Evolutionary conservation across 2,113 vertebrate species (phyloP).

Genomic region (Ochotona curzoniae): DNA sequence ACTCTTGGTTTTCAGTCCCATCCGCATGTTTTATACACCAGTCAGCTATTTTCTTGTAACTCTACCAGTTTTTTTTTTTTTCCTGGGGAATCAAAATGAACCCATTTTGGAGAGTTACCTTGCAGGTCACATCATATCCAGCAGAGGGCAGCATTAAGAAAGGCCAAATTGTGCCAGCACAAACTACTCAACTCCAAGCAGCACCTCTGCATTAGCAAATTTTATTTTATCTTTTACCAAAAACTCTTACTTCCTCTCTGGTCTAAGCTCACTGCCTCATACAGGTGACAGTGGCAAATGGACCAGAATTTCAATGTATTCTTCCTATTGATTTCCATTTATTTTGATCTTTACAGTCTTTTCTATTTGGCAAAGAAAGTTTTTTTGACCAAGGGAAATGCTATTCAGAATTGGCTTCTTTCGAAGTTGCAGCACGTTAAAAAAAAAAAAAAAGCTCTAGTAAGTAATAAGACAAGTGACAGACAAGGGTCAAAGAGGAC

Average conservation of each 20-base stretch:
- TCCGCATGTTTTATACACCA: not conserved
- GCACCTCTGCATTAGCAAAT: not conserved
- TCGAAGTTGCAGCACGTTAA: constrained; percentile 65
- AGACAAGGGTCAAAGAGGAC: constrained; percentile 65
- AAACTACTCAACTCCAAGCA: not conserved
- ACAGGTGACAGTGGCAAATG: constrained; percentile 62
- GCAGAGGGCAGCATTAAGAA: not conserved
- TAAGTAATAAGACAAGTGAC: constrained; percentile 62
- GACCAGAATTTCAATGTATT: constrained; percentile 72
- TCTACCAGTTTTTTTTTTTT: not conserved
- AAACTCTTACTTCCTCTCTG: constrained; percentile 14
- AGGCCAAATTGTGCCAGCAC: not conserved
- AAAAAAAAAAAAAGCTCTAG: constrained; percentile 26
- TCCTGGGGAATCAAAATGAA: not conserved
- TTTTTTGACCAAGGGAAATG: constrained; percentile 65
- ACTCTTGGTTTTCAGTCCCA: not conserved
- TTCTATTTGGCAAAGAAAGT: constrained; percentile 67
- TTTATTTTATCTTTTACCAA: not conserved
- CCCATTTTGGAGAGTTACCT: not conserved
- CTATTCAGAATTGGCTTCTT: constrained; percentile 51
- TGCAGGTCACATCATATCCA: not conserved
- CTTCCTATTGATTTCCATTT: constrained; percentile 75
- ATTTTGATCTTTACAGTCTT: constrained; percentile 71
- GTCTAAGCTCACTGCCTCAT: not conserved
- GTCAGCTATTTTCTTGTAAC: not conserved